A percentile compares a stretch with the other conserved stretches of the same genome.
Evolutionary conservation across 92 coral and sea anemone genomes (phyloP).

Genomic region (Muricea muricata): DNA sequence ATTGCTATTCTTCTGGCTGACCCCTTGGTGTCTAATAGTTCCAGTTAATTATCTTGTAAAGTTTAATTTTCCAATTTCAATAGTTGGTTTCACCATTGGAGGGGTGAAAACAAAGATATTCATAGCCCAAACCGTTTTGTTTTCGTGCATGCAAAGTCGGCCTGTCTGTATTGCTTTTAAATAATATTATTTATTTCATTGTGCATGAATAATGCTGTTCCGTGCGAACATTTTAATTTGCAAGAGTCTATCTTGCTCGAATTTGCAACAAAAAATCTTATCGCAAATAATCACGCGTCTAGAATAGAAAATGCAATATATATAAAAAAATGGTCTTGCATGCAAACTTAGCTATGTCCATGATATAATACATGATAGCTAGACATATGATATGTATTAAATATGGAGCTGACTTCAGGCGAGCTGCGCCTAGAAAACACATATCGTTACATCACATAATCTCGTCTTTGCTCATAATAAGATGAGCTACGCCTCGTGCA

Average conservation of each 20-base stretch:
- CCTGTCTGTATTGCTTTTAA: neutral
- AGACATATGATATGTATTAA: too few species aligned
- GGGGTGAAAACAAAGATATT: neutral
- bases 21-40: neutral
- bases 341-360: neutral
- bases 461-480: too few species aligned
- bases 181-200: neutral
- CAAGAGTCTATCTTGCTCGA: neutral
- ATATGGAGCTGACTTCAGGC: too few species aligned
- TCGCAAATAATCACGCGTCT: too few species aligned
- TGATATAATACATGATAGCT: neutral
- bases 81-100: neutral
- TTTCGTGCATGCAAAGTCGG: conserved; percentile 18
- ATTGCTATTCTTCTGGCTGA: neutral
- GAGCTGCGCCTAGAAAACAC: too few species aligned
- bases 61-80: conserved; percentile 14
- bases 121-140: conserved; percentile 18
- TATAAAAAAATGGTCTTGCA: too few species aligned
- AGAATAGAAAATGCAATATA: too few species aligned
- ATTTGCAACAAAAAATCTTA: neutral
- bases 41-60: conserved; percentile 6
- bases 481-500: neutral
- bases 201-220: neutral
- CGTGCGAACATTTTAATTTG: neutral
- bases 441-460: too few species aligned